Evolutionary conservation across 2,113 vertebrate species (phyloP).

Genomic region (Xiphorhynchus elegans): DNA sequence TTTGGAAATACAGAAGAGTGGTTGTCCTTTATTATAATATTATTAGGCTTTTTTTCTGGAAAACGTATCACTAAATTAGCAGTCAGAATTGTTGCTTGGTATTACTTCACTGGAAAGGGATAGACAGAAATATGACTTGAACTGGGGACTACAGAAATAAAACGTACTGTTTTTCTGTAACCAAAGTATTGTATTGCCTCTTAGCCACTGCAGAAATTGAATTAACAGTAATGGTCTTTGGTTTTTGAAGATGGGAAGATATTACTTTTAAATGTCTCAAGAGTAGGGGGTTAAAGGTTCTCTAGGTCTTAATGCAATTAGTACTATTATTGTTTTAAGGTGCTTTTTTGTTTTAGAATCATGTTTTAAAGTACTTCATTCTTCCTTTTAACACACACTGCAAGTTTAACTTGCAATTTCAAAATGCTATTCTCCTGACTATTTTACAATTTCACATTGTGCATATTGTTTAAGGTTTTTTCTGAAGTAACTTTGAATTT

Average conservation of each 20-base stretch:
- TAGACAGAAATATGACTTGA: background rate
- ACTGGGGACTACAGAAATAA: background rate
- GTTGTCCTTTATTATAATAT: background rate
- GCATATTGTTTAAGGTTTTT: background rate
- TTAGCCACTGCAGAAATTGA: background rate
- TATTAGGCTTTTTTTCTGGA: background rate
- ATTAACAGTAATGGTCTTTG: background rate
- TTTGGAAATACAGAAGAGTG: background rate
- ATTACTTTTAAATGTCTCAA: background rate
- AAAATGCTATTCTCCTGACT: background rate
- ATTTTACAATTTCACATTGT: slow-evolving; percentile 24
- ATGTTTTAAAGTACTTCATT: background rate
- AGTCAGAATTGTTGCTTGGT: background rate
- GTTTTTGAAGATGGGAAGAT: background rate
- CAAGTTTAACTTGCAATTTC: background rate
- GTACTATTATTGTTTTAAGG: background rate
- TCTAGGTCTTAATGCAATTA: background rate
- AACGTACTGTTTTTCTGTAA: background rate
- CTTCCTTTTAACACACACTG: background rate
- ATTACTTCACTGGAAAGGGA: background rate
- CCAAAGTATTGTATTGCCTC: background rate
- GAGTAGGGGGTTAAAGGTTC: background rate
- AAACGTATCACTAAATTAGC: background rate
- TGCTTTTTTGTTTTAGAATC: background rate
- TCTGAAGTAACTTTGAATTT: slow-evolving; percentile 53